phyloP scores from a whole-genome alignment of 2,797 vertebrate species.

The Nannoperca obscura region DNA sequence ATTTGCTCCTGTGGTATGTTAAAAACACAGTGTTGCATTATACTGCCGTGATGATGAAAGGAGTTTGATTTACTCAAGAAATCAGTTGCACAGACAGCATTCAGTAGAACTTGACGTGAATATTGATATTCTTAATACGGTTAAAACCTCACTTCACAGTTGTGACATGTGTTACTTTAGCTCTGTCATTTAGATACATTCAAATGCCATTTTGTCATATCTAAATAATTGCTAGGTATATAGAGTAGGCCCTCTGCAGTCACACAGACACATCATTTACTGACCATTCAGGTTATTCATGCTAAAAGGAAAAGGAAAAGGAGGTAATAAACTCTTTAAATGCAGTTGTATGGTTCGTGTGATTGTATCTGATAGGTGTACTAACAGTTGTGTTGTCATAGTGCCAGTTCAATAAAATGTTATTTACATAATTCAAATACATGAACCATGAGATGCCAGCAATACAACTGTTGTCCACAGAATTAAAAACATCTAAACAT shows the following conservation, averaged over 20 bases:
- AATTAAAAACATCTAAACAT: constrained; percentile 13
- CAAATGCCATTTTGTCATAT: background rate
- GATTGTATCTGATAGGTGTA: background rate
- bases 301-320: background rate
- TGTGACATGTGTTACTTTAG: background rate
- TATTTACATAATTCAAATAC: background rate
- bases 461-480: background rate
- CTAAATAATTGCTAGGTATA: background rate
- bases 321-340: background rate
- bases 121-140: background rate
- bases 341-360: background rate
- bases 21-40: background rate
- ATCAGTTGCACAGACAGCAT: background rate
- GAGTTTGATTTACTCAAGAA: background rate
- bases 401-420: background rate
- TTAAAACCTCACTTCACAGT: background rate
- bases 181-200: background rate
- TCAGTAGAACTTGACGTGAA: background rate
- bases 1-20: background rate
- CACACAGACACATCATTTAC: background rate
- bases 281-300: background rate
- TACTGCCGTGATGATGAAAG: background rate
- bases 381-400: background rate
- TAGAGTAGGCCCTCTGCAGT: background rate
- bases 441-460: background rate